Evolutionary conservation across 2,113 vertebrate species (phyloP), one percentile per base, ranked within the genome.

Genomic region (Sander lucioperca): DNA sequence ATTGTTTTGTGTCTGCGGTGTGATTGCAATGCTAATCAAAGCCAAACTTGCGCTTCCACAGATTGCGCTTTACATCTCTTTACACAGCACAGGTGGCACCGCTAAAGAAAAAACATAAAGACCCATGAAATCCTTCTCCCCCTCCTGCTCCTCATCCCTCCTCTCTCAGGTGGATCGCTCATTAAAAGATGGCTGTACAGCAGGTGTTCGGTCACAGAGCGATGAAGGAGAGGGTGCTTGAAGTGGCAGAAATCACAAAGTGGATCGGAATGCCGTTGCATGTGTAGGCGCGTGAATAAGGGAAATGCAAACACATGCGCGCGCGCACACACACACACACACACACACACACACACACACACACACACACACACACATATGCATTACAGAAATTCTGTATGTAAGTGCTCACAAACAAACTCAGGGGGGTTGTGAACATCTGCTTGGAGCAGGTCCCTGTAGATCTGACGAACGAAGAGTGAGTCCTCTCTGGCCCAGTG

Each of bases 201-300:
- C 94, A 94, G 93, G 91, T 94, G 95, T 88, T 91, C 69, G 82
- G 89, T 92, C 91, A 89, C 93, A 92, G 76, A 81, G 89, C 83
- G 25, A 39, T 92, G 92, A 85, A 87, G 84, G 89, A 90, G 85
- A 89, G 87, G 88, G 59, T 91, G 94, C 94, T 92, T 94, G 90
- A 92, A 89, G 90, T 89, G 86, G 94, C 94, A 93, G 84, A 93
- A 95, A 93, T 78, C 92, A 93, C 91, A 89, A 76, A 91, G 85
- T 69, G 88, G 76, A 94, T 92, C 92, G 16, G 62, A 81, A 86
- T 21, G 73, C 78, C 65, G 80, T 54, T 7, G 51, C 70, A 63
- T 57, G 65, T 36, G 53, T 11, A 14, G 47, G 61, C 21, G 12
- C 53, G 18, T 10, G 53, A 73, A 74, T 14, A 13, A 30, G 15